These are phyloP conservation scores for Drosophila pullipes DNA, from an alignment of 2,888 invertebrate species.

Conservation along the genomic window DNA sequence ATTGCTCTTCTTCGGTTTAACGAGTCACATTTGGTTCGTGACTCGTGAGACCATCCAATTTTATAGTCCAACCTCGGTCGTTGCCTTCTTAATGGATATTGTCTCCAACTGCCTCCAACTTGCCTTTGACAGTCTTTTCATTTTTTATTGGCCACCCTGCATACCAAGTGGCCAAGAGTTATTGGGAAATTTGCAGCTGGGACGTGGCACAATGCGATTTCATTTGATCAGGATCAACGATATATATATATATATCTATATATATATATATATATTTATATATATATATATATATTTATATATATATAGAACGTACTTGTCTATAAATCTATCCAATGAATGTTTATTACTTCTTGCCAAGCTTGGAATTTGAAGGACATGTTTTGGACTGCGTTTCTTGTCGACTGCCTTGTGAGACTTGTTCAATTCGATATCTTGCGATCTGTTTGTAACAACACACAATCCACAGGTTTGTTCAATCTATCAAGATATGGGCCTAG, in stretches of 20 bases:
- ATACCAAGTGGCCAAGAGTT: slow-evolving; percentile 51
- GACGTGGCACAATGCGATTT: slow-evolving; percentile 39
- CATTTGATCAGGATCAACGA: slow-evolving; percentile 24
- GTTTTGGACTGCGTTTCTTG: slow-evolving; percentile 6
- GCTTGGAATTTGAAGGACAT: slow-evolving; percentile 25
- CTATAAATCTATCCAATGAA: neutral
- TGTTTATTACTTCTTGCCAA: neutral
- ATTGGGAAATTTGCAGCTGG: slow-evolving; percentile 48
- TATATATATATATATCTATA: neutral
- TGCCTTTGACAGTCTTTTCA: neutral
- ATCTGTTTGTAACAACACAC: slow-evolving; percentile 17
- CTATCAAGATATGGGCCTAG: slow-evolving; percentile 23
- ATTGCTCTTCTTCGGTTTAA: slow-evolving; percentile 28
- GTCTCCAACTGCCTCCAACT: slow-evolving; percentile 12
- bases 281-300: neutral
- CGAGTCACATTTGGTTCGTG: slow-evolving; percentile 45
- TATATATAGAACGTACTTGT: neutral
- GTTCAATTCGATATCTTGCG: slow-evolving; percentile 24
- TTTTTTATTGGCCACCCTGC: slow-evolving; percentile 28
- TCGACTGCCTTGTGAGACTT: slow-evolving; percentile 18
- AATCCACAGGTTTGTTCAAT: slow-evolving; percentile 22
- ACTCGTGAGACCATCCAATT: slow-evolving; percentile 58
- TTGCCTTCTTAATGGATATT: slow-evolving; percentile 54
- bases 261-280: neutral
- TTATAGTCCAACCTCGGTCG: slow-evolving; percentile 55